phyloP scores from a whole-genome alignment of 2,797 vertebrate species.

The Pseudochaenichthys georgianus region DNA sequence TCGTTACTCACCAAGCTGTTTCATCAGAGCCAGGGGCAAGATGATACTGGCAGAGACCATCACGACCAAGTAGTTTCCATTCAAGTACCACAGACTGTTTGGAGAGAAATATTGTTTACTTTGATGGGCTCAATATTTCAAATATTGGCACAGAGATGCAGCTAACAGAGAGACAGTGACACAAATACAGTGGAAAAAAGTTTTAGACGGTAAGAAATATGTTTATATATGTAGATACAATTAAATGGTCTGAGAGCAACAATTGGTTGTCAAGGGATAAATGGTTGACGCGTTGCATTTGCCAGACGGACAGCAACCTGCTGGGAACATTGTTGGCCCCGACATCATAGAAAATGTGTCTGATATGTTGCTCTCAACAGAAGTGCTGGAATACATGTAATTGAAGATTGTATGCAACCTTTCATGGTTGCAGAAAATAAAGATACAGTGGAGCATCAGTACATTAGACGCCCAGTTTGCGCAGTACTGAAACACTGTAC shows the following conservation, averaged over 20 bases:
- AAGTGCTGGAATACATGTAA: conserved; percentile 49
- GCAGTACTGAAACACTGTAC: too few species aligned
- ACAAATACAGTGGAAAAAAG: conserved; percentile 18
- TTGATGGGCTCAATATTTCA: conserved; percentile 46
- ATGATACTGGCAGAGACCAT: conserved; percentile 91
- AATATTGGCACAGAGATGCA: conserved; percentile 37
- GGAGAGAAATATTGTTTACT: conserved; percentile 59
- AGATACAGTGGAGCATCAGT: not conserved
- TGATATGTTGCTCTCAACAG: conserved; percentile 29
- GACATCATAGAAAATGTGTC: conserved; percentile 37
- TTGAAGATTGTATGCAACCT: conserved; percentile 36
- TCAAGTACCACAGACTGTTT: conserved; percentile 93
- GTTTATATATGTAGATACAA: conserved; percentile 8
- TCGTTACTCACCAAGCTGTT: conserved; percentile 93
- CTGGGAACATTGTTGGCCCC: conserved; percentile 20
- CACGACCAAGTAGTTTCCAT: conserved; percentile 98
- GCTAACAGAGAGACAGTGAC: conserved; percentile 7
- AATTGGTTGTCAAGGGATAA: conserved; percentile 2
- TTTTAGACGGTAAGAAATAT: not conserved
- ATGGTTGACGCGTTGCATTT: not conserved
- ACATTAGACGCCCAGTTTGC: too few species aligned
- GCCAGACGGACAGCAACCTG: conserved; percentile 11
- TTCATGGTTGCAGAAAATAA: conserved; percentile 28
- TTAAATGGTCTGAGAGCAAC: not conserved
- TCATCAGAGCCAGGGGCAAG: conserved; percentile 96